A percentile compares a stretch with the other conserved stretches of the same genome.
These are phyloP conservation scores for Sitodiplosis mosellana DNA, from an alignment of 1,140 invertebrate species.

Conservation along the genomic window DNA sequence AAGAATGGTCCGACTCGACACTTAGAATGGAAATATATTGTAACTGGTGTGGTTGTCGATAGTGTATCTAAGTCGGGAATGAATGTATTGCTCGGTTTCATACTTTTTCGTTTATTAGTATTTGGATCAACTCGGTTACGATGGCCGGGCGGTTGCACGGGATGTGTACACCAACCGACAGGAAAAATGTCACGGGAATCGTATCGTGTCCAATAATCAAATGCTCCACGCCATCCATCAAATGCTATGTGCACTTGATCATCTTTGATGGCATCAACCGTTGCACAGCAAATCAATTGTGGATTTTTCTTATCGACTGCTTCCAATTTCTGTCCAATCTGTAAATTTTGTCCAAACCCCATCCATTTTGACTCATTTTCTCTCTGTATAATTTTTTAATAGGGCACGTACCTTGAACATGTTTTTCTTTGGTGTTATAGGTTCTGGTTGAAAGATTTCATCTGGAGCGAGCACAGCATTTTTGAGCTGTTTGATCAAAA, in stretches of 20 bases:
- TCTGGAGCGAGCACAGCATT: conserved; percentile 78
- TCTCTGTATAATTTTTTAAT: no score
- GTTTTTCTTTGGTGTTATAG: conserved; percentile 68
- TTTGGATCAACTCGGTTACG: conserved; percentile 37
- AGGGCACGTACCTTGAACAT: conserved; percentile 33
- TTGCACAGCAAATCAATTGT: conserved; percentile 89
- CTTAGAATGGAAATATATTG: conserved; percentile 26
- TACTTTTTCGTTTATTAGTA: conserved; percentile 14
- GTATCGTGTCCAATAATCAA: conserved; percentile 93
- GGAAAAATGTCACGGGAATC: conserved; percentile 92
- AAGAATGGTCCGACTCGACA: conserved; percentile 29
- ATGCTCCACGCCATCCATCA: conserved; percentile 93
- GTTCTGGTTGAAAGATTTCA: conserved; percentile 79
- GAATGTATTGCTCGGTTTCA: conserved; percentile 14
- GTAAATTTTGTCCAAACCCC: no score
- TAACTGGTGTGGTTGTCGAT: conserved; percentile 20
- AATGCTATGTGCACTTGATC: conserved; percentile 91
- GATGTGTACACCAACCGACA: conserved; percentile 91
- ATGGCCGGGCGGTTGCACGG: conserved; percentile 86
- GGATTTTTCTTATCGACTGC: conserved; percentile 97
- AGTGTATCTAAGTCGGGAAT: conserved; percentile 20
- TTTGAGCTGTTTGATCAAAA: conserved; percentile 80
- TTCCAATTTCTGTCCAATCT: conserved; percentile 85
- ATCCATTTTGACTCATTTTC: no score
- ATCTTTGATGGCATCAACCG: conserved; percentile 77